A percentile compares a stretch with the other conserved stretches of the same genome.
phyloP scores from a whole-genome alignment of 2,888 invertebrate species.

The Masnerella sp. region DNA sequence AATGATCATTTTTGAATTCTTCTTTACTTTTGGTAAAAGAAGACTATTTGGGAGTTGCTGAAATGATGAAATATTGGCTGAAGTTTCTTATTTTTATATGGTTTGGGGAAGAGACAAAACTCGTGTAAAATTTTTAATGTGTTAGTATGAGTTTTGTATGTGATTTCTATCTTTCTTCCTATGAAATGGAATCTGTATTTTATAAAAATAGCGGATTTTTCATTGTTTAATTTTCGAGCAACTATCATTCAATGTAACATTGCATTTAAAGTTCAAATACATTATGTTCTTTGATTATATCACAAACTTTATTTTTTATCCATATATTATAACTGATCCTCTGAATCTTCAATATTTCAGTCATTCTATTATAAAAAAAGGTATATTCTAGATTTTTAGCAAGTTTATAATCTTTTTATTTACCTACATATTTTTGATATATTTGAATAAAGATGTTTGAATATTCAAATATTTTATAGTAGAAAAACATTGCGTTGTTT shows the following conservation, averaged over 20 bases:
- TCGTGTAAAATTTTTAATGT: constrained; percentile 8
- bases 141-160: constrained; percentile 1
- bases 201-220: constrained; percentile 12
- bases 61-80: neutral
- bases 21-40: neutral
- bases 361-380: no score
- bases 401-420: no score
- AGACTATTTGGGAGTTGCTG: neutral
- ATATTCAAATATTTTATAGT: no score
- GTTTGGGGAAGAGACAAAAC: constrained; percentile 15
- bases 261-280: constrained; percentile 15
- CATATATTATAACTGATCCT: no score
- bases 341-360: no score
- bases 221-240: neutral
- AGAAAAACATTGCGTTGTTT: no score
- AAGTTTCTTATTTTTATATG: constrained; percentile 16
- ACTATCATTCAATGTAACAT: constrained; percentile 11
- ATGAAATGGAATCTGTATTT: neutral
- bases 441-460: no score
- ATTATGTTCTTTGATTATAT: constrained; percentile 15
- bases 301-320: neutral
- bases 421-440: no score
- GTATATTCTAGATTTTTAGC: no score
- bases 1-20: neutral
- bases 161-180: neutral